Conservation (phyloP, 2,888 invertebrate species). For the Melanostoma mellinum region DNA sequence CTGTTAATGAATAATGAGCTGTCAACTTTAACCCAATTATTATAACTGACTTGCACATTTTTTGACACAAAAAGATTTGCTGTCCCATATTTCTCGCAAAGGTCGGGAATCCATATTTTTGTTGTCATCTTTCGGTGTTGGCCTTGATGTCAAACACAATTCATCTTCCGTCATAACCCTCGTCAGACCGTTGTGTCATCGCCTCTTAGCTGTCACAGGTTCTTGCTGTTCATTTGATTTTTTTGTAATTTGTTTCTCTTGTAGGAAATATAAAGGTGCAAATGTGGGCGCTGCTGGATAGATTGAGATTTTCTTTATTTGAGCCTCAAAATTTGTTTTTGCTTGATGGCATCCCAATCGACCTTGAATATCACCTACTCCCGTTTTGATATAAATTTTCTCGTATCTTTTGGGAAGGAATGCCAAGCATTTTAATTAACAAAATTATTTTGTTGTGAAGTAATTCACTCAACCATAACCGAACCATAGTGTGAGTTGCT, state of each 20-base stretch:
- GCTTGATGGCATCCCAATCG: conserved; percentile 30
- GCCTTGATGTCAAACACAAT: background rate
- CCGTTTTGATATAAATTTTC: conserved; percentile 11
- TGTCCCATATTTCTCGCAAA: conserved; percentile 1
- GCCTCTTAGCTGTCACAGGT: conserved; percentile 32
- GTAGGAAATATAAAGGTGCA: background rate
- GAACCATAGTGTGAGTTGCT: conserved; percentile 3
- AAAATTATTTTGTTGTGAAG: conserved; percentile 45
- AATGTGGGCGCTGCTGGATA: background rate
- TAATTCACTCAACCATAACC: conserved; percentile 15
- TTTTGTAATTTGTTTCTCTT: background rate
- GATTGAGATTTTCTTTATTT: background rate
- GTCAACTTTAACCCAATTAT: conserved; percentile 35
- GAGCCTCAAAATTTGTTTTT: background rate
- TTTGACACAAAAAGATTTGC: conserved; percentile 26
- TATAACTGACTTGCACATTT: conserved; percentile 3
- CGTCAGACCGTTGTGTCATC: conserved; percentile 38
- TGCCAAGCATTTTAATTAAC: conserved; percentile 44
- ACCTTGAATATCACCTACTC: conserved; percentile 17
- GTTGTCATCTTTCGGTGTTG: conserved; percentile 18
- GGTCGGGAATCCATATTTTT: conserved; percentile 28
- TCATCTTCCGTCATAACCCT: conserved; percentile 42
- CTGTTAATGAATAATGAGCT: background rate
- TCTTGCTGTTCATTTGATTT: conserved; percentile 9
- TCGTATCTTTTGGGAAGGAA: conserved; percentile 5